Base-by-base conservation (phyloP, 2,113 vertebrate genomes). In the Proterorhinus semilunaris region DNA sequence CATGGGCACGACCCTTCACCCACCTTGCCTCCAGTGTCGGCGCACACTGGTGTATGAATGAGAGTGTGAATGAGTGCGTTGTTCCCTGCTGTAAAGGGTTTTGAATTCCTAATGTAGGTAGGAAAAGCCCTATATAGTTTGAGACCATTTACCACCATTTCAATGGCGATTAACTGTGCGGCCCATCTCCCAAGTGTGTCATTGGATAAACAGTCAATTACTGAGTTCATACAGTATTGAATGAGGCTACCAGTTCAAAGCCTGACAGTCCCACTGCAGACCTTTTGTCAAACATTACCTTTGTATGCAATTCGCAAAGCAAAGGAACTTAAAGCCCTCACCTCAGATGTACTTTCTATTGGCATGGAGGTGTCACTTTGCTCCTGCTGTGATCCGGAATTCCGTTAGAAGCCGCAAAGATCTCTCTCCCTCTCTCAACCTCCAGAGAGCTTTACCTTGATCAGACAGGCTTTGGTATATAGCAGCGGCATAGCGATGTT, bases 391-490 rank as follows among this genome's bases (percentile, higher is more conserved):
- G 50, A 80, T 66, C 66, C 65, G 43, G 21, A 50, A 64, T 80
- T 69, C 65, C 71, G 71, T 67, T 42, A 15, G 62, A 12, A 55
- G 42, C 54, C 45, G 78, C 83, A 69, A 76, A 66, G 61, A 65
- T 50, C 48, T 61, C 47, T 50, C 7, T 2, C 17, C 47, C 42
- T 36, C 11, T 59, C n/a, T n/a, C 53, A 47, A 11, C 13, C 36
- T 49, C 66, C 16, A 42, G 45, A 71, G 45, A 71, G 52, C 48
- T 78, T 74, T 73, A 84, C 79, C 74, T 58, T 66, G 65, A 82
- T 88, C 75, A 72, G 71, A 17, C 65, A 71, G 7, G 43, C 74
- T 57, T 43, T 69, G 54, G 54, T 68, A 11, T 55, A 44, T 55
- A 44, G 7, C 69, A 70, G 55, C 45, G 59, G 57, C 46, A 61